Conservation (phyloP, 2,888 invertebrate species). For the Chymomyza fuscimana region DNA sequence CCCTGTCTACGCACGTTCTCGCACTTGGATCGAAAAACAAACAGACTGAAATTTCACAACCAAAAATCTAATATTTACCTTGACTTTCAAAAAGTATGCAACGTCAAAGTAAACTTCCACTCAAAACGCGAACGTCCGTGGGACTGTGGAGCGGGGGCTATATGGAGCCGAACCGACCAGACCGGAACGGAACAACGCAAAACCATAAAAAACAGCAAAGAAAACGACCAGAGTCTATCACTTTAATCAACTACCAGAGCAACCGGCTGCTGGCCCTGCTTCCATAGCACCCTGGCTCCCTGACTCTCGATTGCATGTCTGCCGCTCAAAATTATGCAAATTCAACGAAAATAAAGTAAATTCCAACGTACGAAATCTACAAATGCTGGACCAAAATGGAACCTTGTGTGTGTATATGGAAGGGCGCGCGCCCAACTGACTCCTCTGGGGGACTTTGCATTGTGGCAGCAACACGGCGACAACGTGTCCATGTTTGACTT, state of each 20-base stretch:
- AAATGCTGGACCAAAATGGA: constrained; percentile 36
- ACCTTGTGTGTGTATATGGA: not conserved
- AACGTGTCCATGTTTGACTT: constrained; percentile 64
- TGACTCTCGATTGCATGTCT: constrained; percentile 12
- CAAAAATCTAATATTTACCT: constrained; percentile 72
- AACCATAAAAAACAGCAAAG: not conserved
- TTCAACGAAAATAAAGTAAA: constrained; percentile 68
- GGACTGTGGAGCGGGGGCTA: not conserved
- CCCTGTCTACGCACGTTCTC: constrained; percentile 20
- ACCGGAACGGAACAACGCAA: constrained; percentile 29
- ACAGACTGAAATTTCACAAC: constrained; percentile 62
- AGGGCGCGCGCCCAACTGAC: constrained; percentile 3
- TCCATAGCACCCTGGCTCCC: not conserved
- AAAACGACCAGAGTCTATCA: constrained; percentile 59
- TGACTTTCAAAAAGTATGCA: constrained; percentile 66
- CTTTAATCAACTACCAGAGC: constrained; percentile 65
- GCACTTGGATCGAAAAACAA: constrained; percentile 34
- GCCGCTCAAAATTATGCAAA: constrained; percentile 63
- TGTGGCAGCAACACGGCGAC: constrained; percentile 44
- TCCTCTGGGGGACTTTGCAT: constrained; percentile 33
- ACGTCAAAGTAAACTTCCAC: constrained; percentile 64
- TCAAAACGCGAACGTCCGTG: constrained; percentile 44
- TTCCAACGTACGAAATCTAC: constrained; percentile 59
- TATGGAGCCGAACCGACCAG: constrained; percentile 48
- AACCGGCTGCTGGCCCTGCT: constrained; percentile 9